Base-by-base conservation (phyloP, 2,888 invertebrate species). In the Meliscaeva auricollis region DNA sequence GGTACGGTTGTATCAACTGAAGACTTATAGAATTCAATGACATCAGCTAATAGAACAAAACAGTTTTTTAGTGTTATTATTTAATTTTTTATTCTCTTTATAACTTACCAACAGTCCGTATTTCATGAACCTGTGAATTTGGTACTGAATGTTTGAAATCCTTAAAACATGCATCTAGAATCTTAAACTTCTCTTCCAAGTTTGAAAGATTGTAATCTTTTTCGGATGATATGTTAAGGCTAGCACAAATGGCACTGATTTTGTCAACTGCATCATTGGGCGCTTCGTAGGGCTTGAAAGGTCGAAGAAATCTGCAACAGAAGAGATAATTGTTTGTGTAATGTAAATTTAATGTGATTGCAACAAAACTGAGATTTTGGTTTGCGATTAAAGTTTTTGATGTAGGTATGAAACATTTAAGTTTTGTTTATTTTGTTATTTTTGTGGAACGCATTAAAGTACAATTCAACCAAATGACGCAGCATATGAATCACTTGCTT, bases 101-200 rank as follows among this genome's bases (percentile, higher is more conserved):
- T 3, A 54, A 90, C 93, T 91, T 92, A 95, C 96, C 94, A 68
- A 97, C 93, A 64, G 95, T 95, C 88, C 94, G 94, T 81, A 98
- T 95, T 60, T 94, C 93, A 89, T 95, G 94, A n/a, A 98, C 92
- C 66, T 95, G 91, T 0, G 97, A 97, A 93, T 97, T 98, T 0
- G 98, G 97, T 11, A 98, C 94, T 83, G 94, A 91, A 91, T 98
- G 96, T 7, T 95, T 93, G 82, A 98, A 96, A 90, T 95, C 94
- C 54, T 94, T 92, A 87, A 93, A 94, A 89, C 97, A 96, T 6
- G 94, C 94, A 38, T 94, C 93, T 3, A 98, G 93, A 8, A 98
- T 92, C 38, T 94, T 92, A 90, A 94, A 97, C 91, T 96, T 96
- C 22, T 91, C 90, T 2, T 83, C 89, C 3, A 90, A 73, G 38